Evolutionary conservation across 1,140 invertebrate genomes (phyloP).

Genomic region (Trichonephila clavipes): DNA sequence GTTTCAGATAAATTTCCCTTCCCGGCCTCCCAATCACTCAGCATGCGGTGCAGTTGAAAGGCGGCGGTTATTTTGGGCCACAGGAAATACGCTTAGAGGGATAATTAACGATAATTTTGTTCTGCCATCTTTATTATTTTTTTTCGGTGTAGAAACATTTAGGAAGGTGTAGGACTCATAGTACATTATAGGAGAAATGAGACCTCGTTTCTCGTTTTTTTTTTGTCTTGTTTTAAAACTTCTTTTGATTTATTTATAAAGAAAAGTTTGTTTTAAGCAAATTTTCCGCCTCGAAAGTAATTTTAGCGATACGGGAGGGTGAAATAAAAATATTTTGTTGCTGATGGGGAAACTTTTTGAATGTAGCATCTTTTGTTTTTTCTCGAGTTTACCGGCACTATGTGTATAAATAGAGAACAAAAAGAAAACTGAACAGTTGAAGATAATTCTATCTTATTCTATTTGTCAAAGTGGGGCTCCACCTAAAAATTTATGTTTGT

Average conservation of each 20-base stretch:
- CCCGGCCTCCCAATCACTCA: conserved; percentile 63
- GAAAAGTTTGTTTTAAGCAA: neutral
- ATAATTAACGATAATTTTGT: conserved; percentile 67
- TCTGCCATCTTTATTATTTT: neutral
- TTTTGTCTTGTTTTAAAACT: neutral
- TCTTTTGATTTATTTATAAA: neutral
- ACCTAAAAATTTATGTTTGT: too few relatives aligned
- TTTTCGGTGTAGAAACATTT: neutral
- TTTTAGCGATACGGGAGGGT: neutral
- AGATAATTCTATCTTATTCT: too few relatives aligned
- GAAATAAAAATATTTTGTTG: too few relatives aligned
- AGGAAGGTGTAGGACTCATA: conserved; percentile 2
- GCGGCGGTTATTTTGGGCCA: conserved; percentile 60
- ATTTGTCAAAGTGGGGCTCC: too few relatives aligned
- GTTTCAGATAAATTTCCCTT: conserved; percentile 73
- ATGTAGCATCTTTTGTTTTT: too few relatives aligned
- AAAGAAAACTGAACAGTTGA: too few relatives aligned
- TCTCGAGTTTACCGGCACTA: too few relatives aligned
- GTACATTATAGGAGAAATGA: conserved; percentile 15
- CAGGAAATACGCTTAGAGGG: conserved; percentile 46
- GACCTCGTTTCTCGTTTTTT: neutral
- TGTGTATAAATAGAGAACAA: too few relatives aligned
- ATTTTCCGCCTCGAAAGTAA: conserved; percentile 1
- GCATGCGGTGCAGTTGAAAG: conserved; percentile 62
- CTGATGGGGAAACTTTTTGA: too few relatives aligned